phyloP scores from a whole-genome alignment of 2,888 invertebrate genomes.

The Eurytoma adleriae region DNA sequence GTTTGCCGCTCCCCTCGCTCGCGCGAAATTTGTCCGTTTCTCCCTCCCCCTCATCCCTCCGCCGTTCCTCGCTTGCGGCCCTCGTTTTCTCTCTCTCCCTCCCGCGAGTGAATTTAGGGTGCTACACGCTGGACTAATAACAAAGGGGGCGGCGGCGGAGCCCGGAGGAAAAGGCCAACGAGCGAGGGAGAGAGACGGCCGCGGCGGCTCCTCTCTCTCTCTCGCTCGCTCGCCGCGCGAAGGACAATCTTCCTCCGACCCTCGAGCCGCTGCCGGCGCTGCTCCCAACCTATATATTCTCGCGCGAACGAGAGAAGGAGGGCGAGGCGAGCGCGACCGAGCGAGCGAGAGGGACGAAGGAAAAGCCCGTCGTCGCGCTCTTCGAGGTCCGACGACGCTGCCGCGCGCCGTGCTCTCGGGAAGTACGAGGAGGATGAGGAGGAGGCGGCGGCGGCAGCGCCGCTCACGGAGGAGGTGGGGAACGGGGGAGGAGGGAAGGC shows the following conservation, averaged over 20 bases:
- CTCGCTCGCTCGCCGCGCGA: conserved; percentile 23
- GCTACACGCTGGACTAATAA: conserved; percentile 55
- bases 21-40: conserved; percentile 53
- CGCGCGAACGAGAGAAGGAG: conserved; percentile 32
- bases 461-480: conserved; percentile 30
- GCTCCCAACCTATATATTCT: conserved; percentile 37
- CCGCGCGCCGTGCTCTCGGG: background rate
- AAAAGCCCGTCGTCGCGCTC: conserved; percentile 52
- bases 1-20: conserved; percentile 15
- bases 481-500: conserved; percentile 61
- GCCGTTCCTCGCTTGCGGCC: too few relatives aligned
- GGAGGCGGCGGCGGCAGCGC: conserved; percentile 51
- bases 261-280: background rate
- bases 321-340: background rate
- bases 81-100: background rate
- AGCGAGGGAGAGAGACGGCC: conserved; percentile 4
- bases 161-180: background rate
- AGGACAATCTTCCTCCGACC: conserved; percentile 51
- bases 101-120: conserved; percentile 56
- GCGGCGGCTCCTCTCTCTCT: conserved; percentile 5
- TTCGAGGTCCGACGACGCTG: background rate
- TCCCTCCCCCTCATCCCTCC: background rate
- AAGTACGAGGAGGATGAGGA: conserved; percentile 50
- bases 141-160: conserved; percentile 45
- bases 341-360: conserved; percentile 10